Base-by-base conservation (phyloP, 2,113 vertebrate species). In the Boleophthalmus pectinirostris region DNA sequence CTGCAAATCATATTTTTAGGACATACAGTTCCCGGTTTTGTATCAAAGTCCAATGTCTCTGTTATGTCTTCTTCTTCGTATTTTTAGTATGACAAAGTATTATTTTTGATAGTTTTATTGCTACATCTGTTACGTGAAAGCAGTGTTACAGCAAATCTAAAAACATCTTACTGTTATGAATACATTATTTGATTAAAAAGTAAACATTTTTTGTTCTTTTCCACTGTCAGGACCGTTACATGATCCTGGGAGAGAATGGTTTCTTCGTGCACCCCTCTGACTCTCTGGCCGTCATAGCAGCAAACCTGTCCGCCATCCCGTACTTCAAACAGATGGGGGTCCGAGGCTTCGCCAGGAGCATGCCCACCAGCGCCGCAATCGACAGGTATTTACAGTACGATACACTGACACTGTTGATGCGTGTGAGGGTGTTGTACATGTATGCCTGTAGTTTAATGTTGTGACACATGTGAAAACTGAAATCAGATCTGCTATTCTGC, bases 201-300 rank as follows among this genome's bases (percentile, higher is more conserved):
- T 23, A 3, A 56, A 23, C 14, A 14, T 25, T 15, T 10, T 14
- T 24, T 14, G 24, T 56, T 56, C 21, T 58, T 25, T 13, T 54
- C 46, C 7, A 7, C 8, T 21, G 20, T 58, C 87, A 99, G 98
- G 98, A 99, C 88, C 96, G 97, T 12, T 98, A 97, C 71, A 98
- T 99, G 98, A 96, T 99, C 85, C 94, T 99, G 6, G 97, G 98
- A 81, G 95, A 96, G 83, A 98, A 97, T 18, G 97, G 96, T 76
- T 98, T 99, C 90, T 99, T 99, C 70, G 96, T 99, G 82, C 98
- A 96, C 38, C 96, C 98, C 0, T 97, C 97, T 0, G 98, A 99
- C 91, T 99, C 98, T 0, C 68, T 99, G 91, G 98, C 98, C 78
- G 86, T 99, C 87, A 98, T 99, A 90, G 97, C 97, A 25, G 98